Evolutionary conservation across 2,113 vertebrate genomes (phyloP), one percentile per base, ranked within the genome.

Genomic region (Vireo altiloquus): DNA sequence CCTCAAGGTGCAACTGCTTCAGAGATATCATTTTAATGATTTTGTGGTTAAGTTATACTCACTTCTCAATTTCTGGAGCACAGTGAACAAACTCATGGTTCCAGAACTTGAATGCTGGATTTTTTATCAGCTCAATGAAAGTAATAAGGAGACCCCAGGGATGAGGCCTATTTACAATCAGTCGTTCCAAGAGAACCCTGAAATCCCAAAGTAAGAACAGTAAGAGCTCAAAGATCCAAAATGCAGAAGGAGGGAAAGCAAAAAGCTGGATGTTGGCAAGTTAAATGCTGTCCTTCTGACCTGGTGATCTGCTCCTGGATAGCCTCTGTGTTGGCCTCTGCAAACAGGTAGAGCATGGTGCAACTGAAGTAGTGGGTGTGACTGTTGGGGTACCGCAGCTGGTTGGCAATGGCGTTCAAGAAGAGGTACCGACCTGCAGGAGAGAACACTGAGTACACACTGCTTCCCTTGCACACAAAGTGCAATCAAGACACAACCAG

Each of bases 351-450:
- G 23, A 99, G 98, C 99, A 99, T 99, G 95, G 99, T 99, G 95
- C 99, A 99, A 96, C 99, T 99, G 97, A 99, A 99, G 98, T 99
- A 99, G 98, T 99, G 99, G 7, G 99, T 99, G 98, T 99, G 99
- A 85, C 99, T 99, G 97, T 99, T 99, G 39, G 99, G 99, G 95
- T 99, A 99, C 22, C 99, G 99, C 94, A 99, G 98, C 98, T 99
- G 99, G 92, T 99, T 99, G 98, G 99, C 99, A 37, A 99, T 99
- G 10, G 99, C 99, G 2, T 99, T 99, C 96, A 99, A 90, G 98
- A 99, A 99, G 74, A 99, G 98, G 97, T 99, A 99, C 47, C 99
- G 99, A 31, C 99, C 99, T 99, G 95, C 24, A 82, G 57, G 53
- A 68, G 49, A 78, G 56, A 80, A 13, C 15, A 53, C 40, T 10